Evolutionary conservation across 2,888 invertebrate genomes (phyloP), one percentile per base, ranked within the genome.

Genomic region (Uloborus plumipes): DNA sequence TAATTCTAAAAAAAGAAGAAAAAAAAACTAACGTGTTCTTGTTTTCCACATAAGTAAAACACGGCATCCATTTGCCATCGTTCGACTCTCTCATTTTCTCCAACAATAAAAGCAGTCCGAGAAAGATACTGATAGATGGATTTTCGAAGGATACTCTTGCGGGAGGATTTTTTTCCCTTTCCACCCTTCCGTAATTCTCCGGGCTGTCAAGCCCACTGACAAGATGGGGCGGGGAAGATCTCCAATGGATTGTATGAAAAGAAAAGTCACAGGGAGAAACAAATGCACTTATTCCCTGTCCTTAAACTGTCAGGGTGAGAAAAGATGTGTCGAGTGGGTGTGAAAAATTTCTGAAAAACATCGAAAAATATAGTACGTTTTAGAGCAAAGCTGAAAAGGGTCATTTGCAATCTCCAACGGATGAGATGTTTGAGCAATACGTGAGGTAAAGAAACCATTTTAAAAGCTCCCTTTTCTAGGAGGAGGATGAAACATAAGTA

Each of bases 231-330:
- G 15, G 15, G 31, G 39, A 39, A 61, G 61, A 71, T 71, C 61
- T n/a, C 20, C 39, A 49, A 71, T 50, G 71, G 20, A 75, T 66
- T 75, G 20, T 59, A 49, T 31, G 58, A 47, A 62, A 64, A 64
- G 64, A 67, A 61, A 51, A 61, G 53, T 75, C 51, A 61, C 55
- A 58, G 50, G 61, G 59, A 75, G 39, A 22, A 64, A 73, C 31
- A 69, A 62, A 69, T 53, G 26, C 31, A n/a, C 55, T 70, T 59
- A 70, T 77, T 64, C 59, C 71, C 31, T 78, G 65, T 71, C 65
- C 77, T 78, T 70, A 53, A 78, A 55, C 53, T 78, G 70, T 71
- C 71, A 71, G 22, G 16, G 49, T 26, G 49, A 64, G 55, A 53
- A 62, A 53, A 53, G 58, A 47, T 61, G 53, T 39, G 61, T 76